These are phyloP conservation scores for Gallinago media DNA, from an alignment of 2,113 vertebrate species.

Conservation along the genomic window DNA sequence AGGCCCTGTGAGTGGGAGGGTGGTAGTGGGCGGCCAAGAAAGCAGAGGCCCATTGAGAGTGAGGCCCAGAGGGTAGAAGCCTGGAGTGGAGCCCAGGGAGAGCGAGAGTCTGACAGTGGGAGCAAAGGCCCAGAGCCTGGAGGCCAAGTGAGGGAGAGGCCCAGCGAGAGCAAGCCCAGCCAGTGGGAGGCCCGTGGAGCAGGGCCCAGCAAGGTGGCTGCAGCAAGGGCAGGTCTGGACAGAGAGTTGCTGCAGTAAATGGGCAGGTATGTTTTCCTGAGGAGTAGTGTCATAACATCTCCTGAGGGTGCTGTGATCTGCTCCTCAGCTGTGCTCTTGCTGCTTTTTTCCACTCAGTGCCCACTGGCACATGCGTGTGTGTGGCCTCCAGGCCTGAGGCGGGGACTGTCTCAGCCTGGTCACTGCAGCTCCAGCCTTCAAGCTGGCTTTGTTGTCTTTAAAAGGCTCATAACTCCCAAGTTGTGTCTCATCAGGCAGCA, in stretches of 20 bases:
- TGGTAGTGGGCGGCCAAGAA: not conserved
- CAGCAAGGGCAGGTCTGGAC: not conserved
- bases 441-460: not conserved
- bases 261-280: not conserved
- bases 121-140: not conserved
- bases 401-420: accelerated
- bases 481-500: constrained; percentile 11
- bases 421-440: not conserved
- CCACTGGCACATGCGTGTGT: accelerated
- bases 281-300: not conserved
- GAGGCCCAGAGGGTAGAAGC: not conserved
- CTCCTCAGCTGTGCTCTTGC: not conserved
- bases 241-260: accelerated
- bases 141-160: not conserved
- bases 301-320: not conserved
- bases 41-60: not conserved
- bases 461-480: not conserved
- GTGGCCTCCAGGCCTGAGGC: not conserved
- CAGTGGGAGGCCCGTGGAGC: accelerated
- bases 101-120: not conserved
- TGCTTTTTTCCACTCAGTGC: not conserved
- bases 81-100: not conserved
- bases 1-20: not conserved
- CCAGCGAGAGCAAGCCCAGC: not conserved
- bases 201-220: too few species aligned